Base-by-base conservation (phyloP, 1,140 invertebrate genomes). In the Condylostylus longicornis region DNA sequence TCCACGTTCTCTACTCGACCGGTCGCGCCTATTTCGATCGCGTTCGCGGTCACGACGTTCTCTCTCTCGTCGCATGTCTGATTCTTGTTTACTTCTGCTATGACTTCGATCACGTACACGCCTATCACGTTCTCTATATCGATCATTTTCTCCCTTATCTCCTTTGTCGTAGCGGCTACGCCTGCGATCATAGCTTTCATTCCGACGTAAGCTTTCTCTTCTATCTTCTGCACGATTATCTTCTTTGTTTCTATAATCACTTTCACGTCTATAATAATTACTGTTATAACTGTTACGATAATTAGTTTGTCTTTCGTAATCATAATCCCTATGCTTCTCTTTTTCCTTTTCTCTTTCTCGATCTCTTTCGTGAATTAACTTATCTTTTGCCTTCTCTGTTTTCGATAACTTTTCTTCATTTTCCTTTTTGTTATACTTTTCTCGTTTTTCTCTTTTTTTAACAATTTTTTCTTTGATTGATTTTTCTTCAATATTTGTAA, bases 81-180 rank as follows among this genome's bases (percentile, higher is more conserved):
- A 58, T 30, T 58, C 55, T 31, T 51, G 43, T 48, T 55, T 58
- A 45, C 55, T 58, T 18, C 55, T 53, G 46, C 53, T 56, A 25
- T 56, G 55, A 0, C 51, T 54, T 10, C 55, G 47, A 23, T 53
- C 50, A 12, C 53, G 48, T 35, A 45, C 46, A 30, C 41, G 21
- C 15, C 47, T 43, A 35, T 58, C 50, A 7, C 53, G 40, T 13
- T 53, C 50, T 35, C 48, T 49, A 27, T 55, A 49, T 34, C 18
- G 17, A n/a, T n/a, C n/a, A n/a, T n/a, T 13, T 5, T 13, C 18
- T 33, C 17, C 3, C 12, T 17, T n/a, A 10, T 35, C 58, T 12
- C 63, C 42, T 19, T 48, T 39, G 1, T 47, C 40, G 44, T 42
- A 58, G 15, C 50, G 50, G 41, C 52, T 53, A 14, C 53, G 37